Conservation (phyloP, 64 coral and sea anemone genomes). For the Platygyra sinensis region DNA sequence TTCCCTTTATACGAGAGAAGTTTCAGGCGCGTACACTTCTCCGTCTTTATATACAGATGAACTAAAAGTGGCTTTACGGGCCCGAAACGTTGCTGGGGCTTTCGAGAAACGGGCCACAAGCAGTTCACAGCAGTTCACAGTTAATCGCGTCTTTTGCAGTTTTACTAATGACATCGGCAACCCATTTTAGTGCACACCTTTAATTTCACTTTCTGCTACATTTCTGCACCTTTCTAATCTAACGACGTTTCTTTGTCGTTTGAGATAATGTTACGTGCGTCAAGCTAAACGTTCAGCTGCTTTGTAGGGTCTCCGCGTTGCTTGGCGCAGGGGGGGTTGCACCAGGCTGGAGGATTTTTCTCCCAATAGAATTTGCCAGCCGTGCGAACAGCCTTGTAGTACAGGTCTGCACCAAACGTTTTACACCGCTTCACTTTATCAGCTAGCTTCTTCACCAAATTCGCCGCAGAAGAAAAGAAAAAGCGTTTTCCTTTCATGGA, state of each 20-base stretch:
- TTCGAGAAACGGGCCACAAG: too few relatives aligned
- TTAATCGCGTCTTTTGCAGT: too few relatives aligned
- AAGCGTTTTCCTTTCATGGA: too few relatives aligned
- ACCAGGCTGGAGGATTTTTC: neutral
- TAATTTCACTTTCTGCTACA: neutral
- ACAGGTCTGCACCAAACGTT: neutral
- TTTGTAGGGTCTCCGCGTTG: neutral
- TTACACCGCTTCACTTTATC: neutral
- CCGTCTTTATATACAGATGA: too few relatives aligned
- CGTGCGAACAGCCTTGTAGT: neutral
- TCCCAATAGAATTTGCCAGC: neutral
- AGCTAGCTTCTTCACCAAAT: too few relatives aligned
- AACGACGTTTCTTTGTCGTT: neutral
- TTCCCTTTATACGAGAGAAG: too few relatives aligned
- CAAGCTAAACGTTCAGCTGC: neutral
- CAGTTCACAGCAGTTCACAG: too few relatives aligned
- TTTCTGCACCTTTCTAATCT: neutral
- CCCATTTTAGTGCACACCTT: neutral
- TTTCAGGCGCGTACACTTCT: too few relatives aligned
- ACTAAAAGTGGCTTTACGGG: too few relatives aligned
- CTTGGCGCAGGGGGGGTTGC: neutral
- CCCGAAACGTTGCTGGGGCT: too few relatives aligned
- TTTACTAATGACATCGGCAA: neutral
- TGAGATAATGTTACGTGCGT: too few relatives aligned
- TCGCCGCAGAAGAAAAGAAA: too few relatives aligned